Evolutionary conservation across 2,888 invertebrate species (phyloP).

Genomic region (Antheraea yamamai): DNA sequence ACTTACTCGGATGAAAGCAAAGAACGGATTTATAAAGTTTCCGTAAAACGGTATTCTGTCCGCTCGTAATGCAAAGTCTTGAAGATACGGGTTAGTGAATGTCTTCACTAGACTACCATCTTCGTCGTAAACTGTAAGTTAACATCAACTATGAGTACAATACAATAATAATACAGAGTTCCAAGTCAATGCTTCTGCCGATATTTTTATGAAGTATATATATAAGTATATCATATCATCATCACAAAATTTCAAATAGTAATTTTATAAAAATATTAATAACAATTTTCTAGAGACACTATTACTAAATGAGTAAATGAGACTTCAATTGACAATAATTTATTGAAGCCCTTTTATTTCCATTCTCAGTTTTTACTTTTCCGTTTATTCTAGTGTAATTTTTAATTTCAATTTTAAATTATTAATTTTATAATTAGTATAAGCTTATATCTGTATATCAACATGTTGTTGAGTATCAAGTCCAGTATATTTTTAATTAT

Average conservation of each 20-base stretch:
- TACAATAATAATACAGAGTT: neutral
- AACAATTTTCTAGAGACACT: neutral
- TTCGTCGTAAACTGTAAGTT: constrained; percentile 70
- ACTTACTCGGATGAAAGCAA: constrained; percentile 62
- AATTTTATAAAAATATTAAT: neutral
- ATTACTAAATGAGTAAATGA: neutral
- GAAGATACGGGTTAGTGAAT: constrained; percentile 58
- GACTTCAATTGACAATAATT: neutral
- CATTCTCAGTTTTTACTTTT: too few relatives aligned
- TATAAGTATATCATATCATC: too few relatives aligned
- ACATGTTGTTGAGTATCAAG: too few relatives aligned
- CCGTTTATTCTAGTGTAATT: too few relatives aligned
- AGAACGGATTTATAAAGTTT: constrained; percentile 63
- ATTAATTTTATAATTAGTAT: too few relatives aligned
- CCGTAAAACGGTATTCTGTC: constrained; percentile 58
- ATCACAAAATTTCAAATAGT: too few relatives aligned
- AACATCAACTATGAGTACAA: neutral
- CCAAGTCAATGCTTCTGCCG: neutral
- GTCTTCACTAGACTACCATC: constrained; percentile 68
- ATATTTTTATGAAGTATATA: too few relatives aligned
- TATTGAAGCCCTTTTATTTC: neutral
- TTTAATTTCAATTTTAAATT: too few relatives aligned
- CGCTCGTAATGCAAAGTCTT: constrained; percentile 53
- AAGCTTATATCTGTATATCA: too few relatives aligned
- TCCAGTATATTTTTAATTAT: too few relatives aligned